A percentile compares a stretch with the other conserved stretches of the same genome.
Conservation (phyloP, 2,113 vertebrate species). For the Embiotoca jacksoni region DNA sequence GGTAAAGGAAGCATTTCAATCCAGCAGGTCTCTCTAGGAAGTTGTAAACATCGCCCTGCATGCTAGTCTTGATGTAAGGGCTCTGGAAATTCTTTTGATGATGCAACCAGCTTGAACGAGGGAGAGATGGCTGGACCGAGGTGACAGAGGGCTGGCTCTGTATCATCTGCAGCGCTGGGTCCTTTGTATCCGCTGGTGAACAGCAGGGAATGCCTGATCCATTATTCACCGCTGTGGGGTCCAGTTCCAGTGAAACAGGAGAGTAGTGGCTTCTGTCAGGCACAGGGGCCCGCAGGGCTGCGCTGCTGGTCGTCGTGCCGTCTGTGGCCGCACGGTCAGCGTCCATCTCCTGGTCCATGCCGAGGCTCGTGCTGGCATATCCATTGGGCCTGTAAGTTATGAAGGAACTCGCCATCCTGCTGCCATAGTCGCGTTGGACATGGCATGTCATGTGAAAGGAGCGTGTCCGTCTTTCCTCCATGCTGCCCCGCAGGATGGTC, state of each 20-base stretch:
- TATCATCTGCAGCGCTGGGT: constrained; percentile 72
- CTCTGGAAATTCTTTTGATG: constrained; percentile 83
- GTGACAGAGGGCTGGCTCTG: constrained; percentile 59
- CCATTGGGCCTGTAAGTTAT: constrained; percentile 72
- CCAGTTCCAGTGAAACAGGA: constrained; percentile 84
- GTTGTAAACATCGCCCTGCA: constrained; percentile 92
- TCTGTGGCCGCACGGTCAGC: constrained; percentile 39
- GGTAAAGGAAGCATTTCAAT: constrained; percentile 91
- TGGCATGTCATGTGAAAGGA: constrained; percentile 75
- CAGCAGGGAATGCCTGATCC: constrained; percentile 77
- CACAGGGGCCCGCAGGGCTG: constrained; percentile 25
- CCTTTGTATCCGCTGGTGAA: constrained; percentile 66
- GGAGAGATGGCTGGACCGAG: constrained; percentile 53
- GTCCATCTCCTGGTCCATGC: constrained; percentile 72
- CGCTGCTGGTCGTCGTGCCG: neutral
- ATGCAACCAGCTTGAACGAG: constrained; percentile 66
- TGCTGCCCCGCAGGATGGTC: constrained; percentile 29
- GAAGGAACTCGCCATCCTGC: constrained; percentile 62
- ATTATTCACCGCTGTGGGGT: constrained; percentile 79
- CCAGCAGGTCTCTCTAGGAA: constrained; percentile 93
- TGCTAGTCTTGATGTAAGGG: constrained; percentile 88
- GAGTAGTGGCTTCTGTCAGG: constrained; percentile 76
- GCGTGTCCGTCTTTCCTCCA: constrained; percentile 75
- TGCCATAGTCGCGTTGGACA: constrained; percentile 68
- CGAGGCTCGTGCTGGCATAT: constrained; percentile 62